phyloP scores from a whole-genome alignment of 2,888 invertebrate species.

The Agonopterix arenella region DNA sequence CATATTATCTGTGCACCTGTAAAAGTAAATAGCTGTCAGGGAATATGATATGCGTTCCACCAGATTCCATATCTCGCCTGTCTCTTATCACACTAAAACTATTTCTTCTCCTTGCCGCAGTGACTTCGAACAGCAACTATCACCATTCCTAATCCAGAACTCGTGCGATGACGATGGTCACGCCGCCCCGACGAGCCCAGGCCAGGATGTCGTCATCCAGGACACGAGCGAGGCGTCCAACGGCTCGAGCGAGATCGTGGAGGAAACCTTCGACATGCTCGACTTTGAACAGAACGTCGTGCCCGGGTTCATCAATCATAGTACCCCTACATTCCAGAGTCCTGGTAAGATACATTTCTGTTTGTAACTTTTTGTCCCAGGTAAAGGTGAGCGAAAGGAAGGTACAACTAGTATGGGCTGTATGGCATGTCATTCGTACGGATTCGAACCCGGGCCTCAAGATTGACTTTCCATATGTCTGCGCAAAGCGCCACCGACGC shows the following conservation, averaged over 20 bases:
- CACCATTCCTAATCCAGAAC: conserved; percentile 72
- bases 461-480: too few relatives aligned
- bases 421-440: too few relatives aligned
- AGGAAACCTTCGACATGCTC: conserved; percentile 52
- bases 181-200: conserved; percentile 45
- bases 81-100: too few relatives aligned
- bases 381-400: too few relatives aligned
- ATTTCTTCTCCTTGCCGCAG: conserved; percentile 23
- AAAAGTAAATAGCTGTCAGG: too few relatives aligned
- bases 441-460: too few relatives aligned
- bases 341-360: conserved; percentile 26
- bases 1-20: too few relatives aligned
- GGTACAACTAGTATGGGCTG: too few relatives aligned
- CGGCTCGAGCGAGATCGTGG: conserved; percentile 36
- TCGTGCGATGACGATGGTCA: conserved; percentile 54
- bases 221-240: conserved; percentile 43
- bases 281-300: conserved; percentile 66
- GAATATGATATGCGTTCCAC: too few relatives aligned
- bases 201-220: conserved; percentile 52
- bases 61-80: too few relatives aligned
- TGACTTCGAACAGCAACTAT: conserved; percentile 76
- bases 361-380: too few relatives aligned
- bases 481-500: too few relatives aligned
- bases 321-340: conserved; percentile 54
- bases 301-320: conserved; percentile 61